phyloP scores from a whole-genome alignment of 2,888 invertebrate genomes.

The Apodemia zela region DNA sequence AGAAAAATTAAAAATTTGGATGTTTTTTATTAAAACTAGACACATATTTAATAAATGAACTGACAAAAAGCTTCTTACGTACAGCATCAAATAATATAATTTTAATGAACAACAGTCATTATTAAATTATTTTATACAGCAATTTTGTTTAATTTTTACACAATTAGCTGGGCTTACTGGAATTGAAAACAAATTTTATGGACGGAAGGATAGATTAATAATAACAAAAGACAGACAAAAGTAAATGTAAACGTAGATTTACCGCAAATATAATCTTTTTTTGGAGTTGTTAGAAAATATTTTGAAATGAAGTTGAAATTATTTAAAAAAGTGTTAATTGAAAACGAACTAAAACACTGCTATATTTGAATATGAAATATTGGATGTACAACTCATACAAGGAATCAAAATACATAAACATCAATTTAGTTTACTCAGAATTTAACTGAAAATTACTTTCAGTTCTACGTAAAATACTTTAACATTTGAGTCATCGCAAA shows the following conservation, averaged over 20 bases:
- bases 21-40: neutral
- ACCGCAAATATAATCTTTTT: neutral
- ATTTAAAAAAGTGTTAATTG: too few relatives aligned
- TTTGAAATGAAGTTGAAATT: too few relatives aligned
- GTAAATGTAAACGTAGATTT: neutral
- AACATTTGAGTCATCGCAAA: neutral
- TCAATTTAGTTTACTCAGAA: too few relatives aligned
- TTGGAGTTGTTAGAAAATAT: neutral
- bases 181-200: constrained; percentile 44
- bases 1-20: neutral
- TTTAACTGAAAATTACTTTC: too few relatives aligned
- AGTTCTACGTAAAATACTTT: neutral
- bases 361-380: too few relatives aligned
- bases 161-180: constrained; percentile 44
- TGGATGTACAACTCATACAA: too few relatives aligned
- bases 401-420: too few relatives aligned
- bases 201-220: constrained; percentile 69
- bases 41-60: constrained; percentile 26
- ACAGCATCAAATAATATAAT: constrained; percentile 60
- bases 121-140: constrained; percentile 63
- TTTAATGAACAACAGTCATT: constrained; percentile 56
- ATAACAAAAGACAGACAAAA: neutral
- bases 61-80: constrained; percentile 55
- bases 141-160: constrained; percentile 51
- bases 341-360: too few relatives aligned